Evolutionary conservation across 2,888 invertebrate genomes (phyloP).

Genomic region (Dysmachus trigonus): DNA sequence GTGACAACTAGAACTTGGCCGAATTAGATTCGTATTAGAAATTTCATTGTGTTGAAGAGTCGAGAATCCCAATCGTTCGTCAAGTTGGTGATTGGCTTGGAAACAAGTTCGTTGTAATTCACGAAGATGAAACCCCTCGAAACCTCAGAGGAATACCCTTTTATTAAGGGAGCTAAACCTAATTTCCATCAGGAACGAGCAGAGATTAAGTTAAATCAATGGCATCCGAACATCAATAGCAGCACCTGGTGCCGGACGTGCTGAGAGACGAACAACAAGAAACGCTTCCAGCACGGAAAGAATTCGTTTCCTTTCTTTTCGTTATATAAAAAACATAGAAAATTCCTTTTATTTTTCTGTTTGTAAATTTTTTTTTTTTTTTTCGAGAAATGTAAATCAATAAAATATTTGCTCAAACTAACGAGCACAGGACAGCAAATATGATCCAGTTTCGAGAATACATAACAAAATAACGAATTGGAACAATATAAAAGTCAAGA

Average conservation of each 20-base stretch:
- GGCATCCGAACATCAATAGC: not conserved
- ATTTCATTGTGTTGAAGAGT: not conserved
- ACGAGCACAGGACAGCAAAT: not conserved
- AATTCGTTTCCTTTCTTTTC: not conserved
- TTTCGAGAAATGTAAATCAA: not conserved
- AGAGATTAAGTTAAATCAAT: not conserved
- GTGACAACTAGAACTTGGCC: not conserved
- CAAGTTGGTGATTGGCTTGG: not conserved
- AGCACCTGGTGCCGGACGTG: not conserved
- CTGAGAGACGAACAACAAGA: not conserved
- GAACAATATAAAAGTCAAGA: not conserved
- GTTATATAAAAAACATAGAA: not conserved
- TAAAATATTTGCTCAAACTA: not conserved
- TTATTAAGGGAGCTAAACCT: not conserved
- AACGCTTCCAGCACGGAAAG: not conserved
- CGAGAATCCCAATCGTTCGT: not conserved
- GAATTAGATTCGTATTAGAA: not conserved
- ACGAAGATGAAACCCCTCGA: not conserved
- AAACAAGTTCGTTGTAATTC: not conserved
- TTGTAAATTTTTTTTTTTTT: not conserved
- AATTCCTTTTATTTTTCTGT: not conserved
- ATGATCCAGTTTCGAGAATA: not conserved
- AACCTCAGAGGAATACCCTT: not conserved
- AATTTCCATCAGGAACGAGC: not conserved
- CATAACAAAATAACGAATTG: too few species aligned